Conservation (phyloP, 1,140 invertebrate species). For the Meloidogyne chitwoodi region DNA sequence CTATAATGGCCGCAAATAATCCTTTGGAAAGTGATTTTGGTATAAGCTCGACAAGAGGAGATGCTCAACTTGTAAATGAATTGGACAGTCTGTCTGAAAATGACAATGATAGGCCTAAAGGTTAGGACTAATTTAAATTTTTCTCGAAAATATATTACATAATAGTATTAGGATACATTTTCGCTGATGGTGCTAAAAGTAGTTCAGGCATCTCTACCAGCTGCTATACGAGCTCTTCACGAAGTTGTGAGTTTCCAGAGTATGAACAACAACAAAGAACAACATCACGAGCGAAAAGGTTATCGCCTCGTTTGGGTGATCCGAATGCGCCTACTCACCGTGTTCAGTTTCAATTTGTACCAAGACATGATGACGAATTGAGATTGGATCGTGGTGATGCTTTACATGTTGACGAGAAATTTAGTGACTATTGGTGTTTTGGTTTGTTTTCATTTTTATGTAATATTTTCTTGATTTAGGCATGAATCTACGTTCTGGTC, state of each 20-base stretch:
- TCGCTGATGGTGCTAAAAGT: constrained; percentile 17
- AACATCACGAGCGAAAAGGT: neutral
- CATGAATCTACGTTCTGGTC: constrained; percentile 83
- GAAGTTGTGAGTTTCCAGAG: neutral
- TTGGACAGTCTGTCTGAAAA: neutral
- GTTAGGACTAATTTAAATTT: neutral
- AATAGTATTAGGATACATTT: constrained; percentile 18
- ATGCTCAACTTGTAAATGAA: neutral
- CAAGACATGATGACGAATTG: constrained; percentile 87
- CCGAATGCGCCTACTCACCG: constrained; percentile 88
- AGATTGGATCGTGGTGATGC: constrained; percentile 94
- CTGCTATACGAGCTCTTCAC: constrained; percentile 43
- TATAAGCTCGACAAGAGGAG: neutral
- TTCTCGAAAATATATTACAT: too few species aligned
- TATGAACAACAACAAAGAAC: neutral
- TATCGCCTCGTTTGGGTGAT: constrained; percentile 61
- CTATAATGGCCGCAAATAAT: constrained; percentile 19
- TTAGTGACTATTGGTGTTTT: constrained; percentile 95
- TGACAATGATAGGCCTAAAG: neutral
- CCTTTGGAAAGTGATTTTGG: constrained; percentile 1
- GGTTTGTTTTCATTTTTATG: constrained; percentile 57
- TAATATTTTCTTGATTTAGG: constrained; percentile 65
- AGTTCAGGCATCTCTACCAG: constrained; percentile 45
- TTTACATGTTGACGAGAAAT: constrained; percentile 90
- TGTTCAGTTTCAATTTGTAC: constrained; percentile 88